Base-by-base conservation (phyloP, 1,140 invertebrate genomes). In the Drosophila kohkoa region DNA sequence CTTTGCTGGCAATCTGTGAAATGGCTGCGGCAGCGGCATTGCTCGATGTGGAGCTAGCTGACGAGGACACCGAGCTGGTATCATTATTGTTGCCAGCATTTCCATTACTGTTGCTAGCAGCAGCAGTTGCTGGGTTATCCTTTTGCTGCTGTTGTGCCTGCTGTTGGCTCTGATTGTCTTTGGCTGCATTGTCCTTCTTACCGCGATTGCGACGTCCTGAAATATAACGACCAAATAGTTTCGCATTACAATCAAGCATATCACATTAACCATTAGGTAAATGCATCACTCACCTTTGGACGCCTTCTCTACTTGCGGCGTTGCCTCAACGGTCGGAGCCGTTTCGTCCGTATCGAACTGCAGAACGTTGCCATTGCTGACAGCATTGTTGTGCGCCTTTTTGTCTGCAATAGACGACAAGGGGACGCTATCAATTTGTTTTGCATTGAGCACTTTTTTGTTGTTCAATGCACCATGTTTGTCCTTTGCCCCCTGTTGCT, bases 101-200 rank as follows among this genome's bases (percentile, higher is more conserved):
- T 32, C 63, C 76, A 16, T 48, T 76, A 73, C 60, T 81, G 52
- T 71, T 83, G 16, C 20, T 75, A 57, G 49, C 28, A 38, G 58
- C 54, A 1, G 62, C 15, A 30, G 65, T 30, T 25, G 58, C 51
- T 35, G 15, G 13, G 30, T 4, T 77, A 25, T 83, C 82, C 59
- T 88, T 90, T 8, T 87, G 73, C 52, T 91, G 77, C 30, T 90
- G 74, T 55, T 90, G 74, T 52, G 71, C 25, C 55, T 85, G 81
- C 41, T 85, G 81, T 49, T 91, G 89, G 60, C 78, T 82, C 74
- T 92, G 92, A 92, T 92, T 92, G 91, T 92, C 92, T 81, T 92
- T 92, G 66, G 87, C 80, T 41, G 75, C 64, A 66, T 89, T 91
- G 58, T 92, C 91, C 66, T 91, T 92, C 66, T 92, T 92, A 11